Percentiles rank a stretch among this genome's conserved stretches.
These are phyloP conservation scores for Danio albolineatus DNA, from an alignment of 2,797 vertebrate genomes.

Conservation along the genomic window DNA sequence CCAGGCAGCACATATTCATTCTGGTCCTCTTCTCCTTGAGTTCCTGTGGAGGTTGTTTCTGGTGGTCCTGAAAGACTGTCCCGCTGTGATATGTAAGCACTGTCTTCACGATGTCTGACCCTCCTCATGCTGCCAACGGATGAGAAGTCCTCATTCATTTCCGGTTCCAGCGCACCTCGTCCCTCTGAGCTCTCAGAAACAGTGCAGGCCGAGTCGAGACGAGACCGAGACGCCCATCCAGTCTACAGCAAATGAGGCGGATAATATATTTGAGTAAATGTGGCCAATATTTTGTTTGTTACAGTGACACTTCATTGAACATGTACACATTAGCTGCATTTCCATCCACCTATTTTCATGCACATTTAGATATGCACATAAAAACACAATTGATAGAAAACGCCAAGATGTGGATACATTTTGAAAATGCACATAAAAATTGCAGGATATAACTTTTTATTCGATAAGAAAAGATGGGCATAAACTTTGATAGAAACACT, in stretches of 20 bases:
- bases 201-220: conserved; percentile 83
- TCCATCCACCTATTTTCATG: too few species aligned
- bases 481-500: too few species aligned
- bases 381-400: too few species aligned
- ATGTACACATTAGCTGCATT: too few species aligned
- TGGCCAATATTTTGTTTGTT: not conserved
- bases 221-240: conserved; percentile 77
- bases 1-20: conserved; percentile 92
- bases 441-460: too few species aligned
- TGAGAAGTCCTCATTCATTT: conserved; percentile 82
- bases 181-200: conserved; percentile 91
- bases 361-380: too few species aligned
- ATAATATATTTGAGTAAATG: conserved; percentile 18
- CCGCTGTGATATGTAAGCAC: conserved; percentile 89
- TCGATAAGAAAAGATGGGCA: too few species aligned
- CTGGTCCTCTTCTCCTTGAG: conserved; percentile 83
- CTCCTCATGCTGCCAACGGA: conserved; percentile 78
- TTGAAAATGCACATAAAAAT: too few species aligned
- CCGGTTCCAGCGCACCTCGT: conserved; percentile 82
- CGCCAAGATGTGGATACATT: too few species aligned
- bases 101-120: conserved; percentile 85
- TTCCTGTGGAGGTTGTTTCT: conserved; percentile 70
- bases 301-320: too few species aligned
- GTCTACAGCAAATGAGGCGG: conserved; percentile 60
- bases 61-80: conserved; percentile 84